phyloP scores from a whole-genome alignment of 1,140 invertebrate species.

The Cydia strobilella region DNA sequence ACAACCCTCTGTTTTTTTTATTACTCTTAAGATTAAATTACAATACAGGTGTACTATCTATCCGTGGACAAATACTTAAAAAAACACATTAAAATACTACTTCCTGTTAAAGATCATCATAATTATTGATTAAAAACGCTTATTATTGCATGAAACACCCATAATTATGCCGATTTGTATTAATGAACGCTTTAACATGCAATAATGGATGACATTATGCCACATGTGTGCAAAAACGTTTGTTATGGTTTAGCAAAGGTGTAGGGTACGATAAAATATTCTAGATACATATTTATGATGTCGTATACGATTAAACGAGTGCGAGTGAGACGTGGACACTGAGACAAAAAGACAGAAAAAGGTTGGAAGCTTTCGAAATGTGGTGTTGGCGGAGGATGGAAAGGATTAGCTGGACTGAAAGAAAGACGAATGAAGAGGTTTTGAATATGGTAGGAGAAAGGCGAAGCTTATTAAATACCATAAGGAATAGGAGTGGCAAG shows the following conservation, averaged over 20 bases:
- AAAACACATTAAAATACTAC: not conserved
- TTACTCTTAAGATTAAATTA: not conserved
- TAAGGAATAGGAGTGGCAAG: no score
- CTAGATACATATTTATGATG: not conserved
- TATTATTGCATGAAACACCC: not conserved
- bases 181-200: not conserved
- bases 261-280: not conserved
- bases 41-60: not conserved
- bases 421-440: no score
- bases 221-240: not conserved
- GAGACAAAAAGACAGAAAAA: no score
- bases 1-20: no score
- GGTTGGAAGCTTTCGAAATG: no score
- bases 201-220: constrained; percentile 3
- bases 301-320: no score
- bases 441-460: no score
- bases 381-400: no score
- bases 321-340: no score
- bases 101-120: not conserved
- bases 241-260: not conserved
- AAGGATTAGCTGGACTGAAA: no score
- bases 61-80: not conserved
- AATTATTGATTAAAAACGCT: not conserved
- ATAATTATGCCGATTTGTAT: not conserved
- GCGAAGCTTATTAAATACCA: no score